Base-by-base conservation (phyloP, 2,888 invertebrate species). In the Acanthococcus lagerstroemiae region DNA sequence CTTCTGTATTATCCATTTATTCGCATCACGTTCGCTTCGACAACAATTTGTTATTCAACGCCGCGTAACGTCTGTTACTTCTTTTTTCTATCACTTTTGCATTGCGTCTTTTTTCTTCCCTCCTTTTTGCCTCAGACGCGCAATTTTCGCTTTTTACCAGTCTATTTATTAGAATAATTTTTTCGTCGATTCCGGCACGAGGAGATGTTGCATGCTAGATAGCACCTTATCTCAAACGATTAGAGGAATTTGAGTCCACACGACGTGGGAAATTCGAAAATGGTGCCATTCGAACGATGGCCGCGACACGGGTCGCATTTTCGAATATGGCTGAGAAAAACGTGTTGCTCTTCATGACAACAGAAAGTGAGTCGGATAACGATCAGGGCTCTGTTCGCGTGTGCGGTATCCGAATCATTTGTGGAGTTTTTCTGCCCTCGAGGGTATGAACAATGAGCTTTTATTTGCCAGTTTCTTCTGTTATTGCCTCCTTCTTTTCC, bases 1-100 rank as follows among this genome's bases (percentile, higher is more conserved):
- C n/a, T n/a, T n/a, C n/a, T n/a, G n/a, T n/a, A n/a, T n/a, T n/a
- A 37, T 37, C 37, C 37, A 37, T 52, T 17, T 27, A 63, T 63
- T 63, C 54, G 21, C 22, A 24, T 63, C 63, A 63, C 63, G 63
- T 63, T 52, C 24, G 30, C 30, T 25, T 52, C 52, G 54, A 63
- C 63, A 52, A 63, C 63, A 63, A 63, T 63, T 63, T 63, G 63
- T 63, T 63, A 63, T 52, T 63, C 63, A 63, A 37, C 52, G 22
- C 54, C 25, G 37, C 24, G 24, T 50, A 52, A 63, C 63, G 63
- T 63, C 63, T 63, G 63, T 63, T 63, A 63, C 63, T 63, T 54
- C 24, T 52, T 63, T 52, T 52, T 50, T 26, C 37, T 37, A 50
- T 61, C 27, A 19, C 25, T 12, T 61, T 61, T 37, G 63, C 17